Percentiles rank a stretch among this genome's conserved stretches.
Conservation (phyloP, 1,140 invertebrate genomes). For the Maconellicoccus hirsutus region DNA sequence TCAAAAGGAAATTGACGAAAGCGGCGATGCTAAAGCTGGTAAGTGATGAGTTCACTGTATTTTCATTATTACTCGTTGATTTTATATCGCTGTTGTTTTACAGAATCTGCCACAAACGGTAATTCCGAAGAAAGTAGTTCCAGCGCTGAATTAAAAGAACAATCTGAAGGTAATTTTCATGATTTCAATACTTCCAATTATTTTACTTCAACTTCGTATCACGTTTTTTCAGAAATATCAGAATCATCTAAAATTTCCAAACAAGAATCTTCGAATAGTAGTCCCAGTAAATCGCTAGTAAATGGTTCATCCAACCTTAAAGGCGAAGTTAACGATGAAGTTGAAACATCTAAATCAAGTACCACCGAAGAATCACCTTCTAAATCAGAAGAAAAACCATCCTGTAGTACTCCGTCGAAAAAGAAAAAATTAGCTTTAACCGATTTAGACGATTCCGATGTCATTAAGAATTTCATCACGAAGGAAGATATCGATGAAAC, state of each 20-base stretch:
- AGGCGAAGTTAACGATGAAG: not conserved
- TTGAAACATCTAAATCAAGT: not conserved
- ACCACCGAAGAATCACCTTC: not conserved
- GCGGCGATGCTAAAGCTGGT: not conserved
- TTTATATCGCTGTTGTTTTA: not conserved
- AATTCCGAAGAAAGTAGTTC: not conserved
- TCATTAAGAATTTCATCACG: constrained; percentile 2
- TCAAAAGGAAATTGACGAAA: not conserved
- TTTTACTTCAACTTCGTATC: too few species aligned
- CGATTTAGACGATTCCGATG: not conserved
- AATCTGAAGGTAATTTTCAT: not conserved
- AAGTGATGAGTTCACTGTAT: too few species aligned
- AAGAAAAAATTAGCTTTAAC: constrained; percentile 5
- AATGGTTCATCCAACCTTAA: not conserved
- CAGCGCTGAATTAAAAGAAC: not conserved
- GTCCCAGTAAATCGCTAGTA: not conserved
- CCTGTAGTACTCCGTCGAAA: not conserved
- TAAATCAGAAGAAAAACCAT: not conserved
- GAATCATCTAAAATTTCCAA: not conserved
- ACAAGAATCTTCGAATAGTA: not conserved
- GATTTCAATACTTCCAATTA: not conserved
- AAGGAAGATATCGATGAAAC: not conserved
- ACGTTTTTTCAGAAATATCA: not conserved
- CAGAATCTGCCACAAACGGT: not conserved
- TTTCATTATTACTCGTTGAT: too few species aligned